Conservation (phyloP, 2,113 vertebrate species). For the Phainopepla nitens region DNA sequence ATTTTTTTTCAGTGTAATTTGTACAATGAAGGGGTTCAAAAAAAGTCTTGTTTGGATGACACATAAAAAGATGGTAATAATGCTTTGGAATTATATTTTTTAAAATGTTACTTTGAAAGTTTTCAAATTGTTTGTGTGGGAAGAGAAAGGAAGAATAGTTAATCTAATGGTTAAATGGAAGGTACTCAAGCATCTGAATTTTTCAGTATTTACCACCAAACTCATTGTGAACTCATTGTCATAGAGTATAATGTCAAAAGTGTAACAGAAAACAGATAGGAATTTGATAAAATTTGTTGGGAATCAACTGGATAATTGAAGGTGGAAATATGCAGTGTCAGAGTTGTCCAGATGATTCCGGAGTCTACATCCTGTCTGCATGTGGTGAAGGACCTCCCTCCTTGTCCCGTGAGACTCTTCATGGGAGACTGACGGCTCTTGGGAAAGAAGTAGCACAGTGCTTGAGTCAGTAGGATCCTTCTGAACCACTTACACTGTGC, state of each 20-base stretch:
- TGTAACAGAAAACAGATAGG: not conserved
- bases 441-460: not conserved
- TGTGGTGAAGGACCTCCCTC: not conserved
- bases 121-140: not conserved
- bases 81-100: not conserved
- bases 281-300: not conserved
- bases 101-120: not conserved
- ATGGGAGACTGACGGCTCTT: not conserved
- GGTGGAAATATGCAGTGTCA: not conserved
- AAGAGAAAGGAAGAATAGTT: not conserved
- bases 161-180: not conserved
- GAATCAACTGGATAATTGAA: not conserved
- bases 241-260: not conserved
- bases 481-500: not conserved
- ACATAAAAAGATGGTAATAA: conserved; percentile 6
- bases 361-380: not conserved
- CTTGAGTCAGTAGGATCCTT: not conserved
- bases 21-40: not conserved
- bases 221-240: not conserved
- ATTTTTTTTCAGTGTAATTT: not conserved
- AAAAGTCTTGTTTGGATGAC: not conserved
- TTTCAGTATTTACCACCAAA: not conserved
- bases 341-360: not conserved
- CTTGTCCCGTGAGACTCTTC: no score
- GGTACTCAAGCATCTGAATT: not conserved